Evolutionary conservation across 2,888 invertebrate genomes (phyloP), one percentile per base, ranked within the genome.

Genomic region (Andrena chrysosceles): DNA sequence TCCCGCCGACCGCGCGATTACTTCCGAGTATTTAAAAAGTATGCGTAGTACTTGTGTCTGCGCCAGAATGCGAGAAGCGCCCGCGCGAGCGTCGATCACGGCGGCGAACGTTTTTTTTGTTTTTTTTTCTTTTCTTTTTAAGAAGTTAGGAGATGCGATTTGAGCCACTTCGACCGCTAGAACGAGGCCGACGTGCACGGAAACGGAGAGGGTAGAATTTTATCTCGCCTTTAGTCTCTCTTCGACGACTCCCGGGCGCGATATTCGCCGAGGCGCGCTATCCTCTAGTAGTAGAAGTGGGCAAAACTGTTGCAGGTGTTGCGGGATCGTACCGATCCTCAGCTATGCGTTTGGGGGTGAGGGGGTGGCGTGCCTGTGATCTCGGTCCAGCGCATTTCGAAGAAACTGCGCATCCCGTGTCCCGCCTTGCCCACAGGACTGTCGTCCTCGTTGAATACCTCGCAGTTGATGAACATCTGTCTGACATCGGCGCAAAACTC

Each of bases 371-470:
- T 92, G 78, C 94, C 93, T 80, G 95, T 95, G 89, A 96, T 94
- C 93, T 97, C 97, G 85, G 96, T 95, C 98, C 98, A 99, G 74
- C 97, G 96, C 77, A 96, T 96, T 93, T 98, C 98, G 94, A 99
- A 99, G 95, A 98, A 99, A 94, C 97, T 97, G 35, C 98, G 95
- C 97, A 99, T 97, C 91, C 96, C 96, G 94, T 99, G 99, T 0
- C 99, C 99, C 16, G 99, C 99, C 92, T 98, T 97, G 2, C 99
- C 99, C 60, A 99, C 99, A 0, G 99, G 98, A 89, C 99, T 99
- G 94, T 99, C 98, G 94, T 99, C 99, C 94, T 99, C 99, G 94
- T 99, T 99, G 95, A 99, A 99, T 73, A 98, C 97, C 94, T 99
- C 98, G 94, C 99, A 99, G 95, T 99, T 99, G 94, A 98, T 97